phyloP scores from a whole-genome alignment of 2,797 vertebrate species.

The Myotis pilosus region DNA sequence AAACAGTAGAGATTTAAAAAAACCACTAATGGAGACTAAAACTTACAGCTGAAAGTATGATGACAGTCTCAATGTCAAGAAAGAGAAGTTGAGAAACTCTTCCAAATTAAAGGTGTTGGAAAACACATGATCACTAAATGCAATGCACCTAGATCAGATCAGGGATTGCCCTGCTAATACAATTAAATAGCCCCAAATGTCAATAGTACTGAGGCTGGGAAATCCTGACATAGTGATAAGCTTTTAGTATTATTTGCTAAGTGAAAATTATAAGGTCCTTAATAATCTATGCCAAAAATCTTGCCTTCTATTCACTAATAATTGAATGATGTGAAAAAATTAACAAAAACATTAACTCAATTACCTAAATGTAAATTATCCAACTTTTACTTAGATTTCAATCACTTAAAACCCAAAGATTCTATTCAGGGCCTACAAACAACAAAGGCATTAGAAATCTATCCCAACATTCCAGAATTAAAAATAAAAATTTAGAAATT shows the following conservation, averaged over 20 bases:
- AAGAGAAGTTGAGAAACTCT: neutral
- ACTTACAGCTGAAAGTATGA: neutral
- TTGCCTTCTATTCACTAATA: neutral
- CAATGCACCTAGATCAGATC: neutral
- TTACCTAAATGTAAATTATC: neutral
- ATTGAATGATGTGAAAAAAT: neutral
- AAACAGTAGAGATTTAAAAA: neutral
- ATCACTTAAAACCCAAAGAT: neutral
- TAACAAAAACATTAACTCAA: neutral
- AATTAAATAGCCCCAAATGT: neutral
- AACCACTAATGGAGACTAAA: neutral
- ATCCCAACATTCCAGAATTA: constrained; percentile 7
- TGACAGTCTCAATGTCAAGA: neutral
- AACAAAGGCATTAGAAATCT: neutral
- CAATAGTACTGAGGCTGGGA: neutral
- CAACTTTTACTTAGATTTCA: neutral
- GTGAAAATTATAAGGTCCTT: neutral
- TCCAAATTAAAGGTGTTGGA: neutral
- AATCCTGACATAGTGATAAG: neutral
- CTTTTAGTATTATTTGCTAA: constrained; percentile 5
- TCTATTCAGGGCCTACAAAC: neutral
- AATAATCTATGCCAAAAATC: neutral
- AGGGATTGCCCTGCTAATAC: neutral
- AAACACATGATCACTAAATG: neutral
- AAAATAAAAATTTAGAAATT: neutral